Conservation (phyloP, 2,888 invertebrate genomes). For the Taphrorychus bicolor region DNA sequence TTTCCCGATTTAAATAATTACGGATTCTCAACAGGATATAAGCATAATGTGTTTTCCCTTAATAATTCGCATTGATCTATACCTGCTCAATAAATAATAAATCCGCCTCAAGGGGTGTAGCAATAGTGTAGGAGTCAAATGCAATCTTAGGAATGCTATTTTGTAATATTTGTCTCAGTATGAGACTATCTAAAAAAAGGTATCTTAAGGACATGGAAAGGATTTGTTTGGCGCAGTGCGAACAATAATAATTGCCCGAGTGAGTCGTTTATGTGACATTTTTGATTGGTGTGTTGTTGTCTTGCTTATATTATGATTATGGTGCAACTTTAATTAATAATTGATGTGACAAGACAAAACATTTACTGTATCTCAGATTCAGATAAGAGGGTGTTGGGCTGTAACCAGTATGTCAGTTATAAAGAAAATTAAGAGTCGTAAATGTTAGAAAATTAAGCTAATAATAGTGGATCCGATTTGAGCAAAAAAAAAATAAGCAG, state of each 20-base stretch:
- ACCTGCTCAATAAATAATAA: not conserved
- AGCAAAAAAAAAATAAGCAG: no score
- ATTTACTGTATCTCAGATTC: no score
- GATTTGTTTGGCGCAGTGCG: not conserved
- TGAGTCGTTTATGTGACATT: no score
- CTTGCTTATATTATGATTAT: not conserved
- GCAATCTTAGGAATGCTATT: constrained; percentile 28
- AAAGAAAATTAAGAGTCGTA: no score
- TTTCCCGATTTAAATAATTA: no score
- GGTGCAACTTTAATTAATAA: not conserved
- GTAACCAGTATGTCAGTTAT: no score
- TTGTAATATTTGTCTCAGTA: constrained; percentile 18
- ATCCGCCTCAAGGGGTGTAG: constrained; percentile 5
- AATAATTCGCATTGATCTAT: not conserved
- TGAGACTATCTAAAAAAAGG: constrained; percentile 12
- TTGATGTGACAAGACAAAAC: not conserved
- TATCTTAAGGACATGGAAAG: constrained; percentile 27
- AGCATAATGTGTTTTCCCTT: not conserved
- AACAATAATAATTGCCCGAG: not conserved
- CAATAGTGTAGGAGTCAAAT: constrained; percentile 22
- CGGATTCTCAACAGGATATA: not conserved
- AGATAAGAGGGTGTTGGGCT: no score
- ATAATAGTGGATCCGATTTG: no score
- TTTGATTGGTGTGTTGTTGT: not conserved
- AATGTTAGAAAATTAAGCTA: no score